Percentiles rank a stretch among this genome's conserved stretches.
These are phyloP conservation scores for Mesorhabditis spiculigera DNA, from an alignment of 2,888 invertebrate genomes.

Conservation along the genomic window DNA sequence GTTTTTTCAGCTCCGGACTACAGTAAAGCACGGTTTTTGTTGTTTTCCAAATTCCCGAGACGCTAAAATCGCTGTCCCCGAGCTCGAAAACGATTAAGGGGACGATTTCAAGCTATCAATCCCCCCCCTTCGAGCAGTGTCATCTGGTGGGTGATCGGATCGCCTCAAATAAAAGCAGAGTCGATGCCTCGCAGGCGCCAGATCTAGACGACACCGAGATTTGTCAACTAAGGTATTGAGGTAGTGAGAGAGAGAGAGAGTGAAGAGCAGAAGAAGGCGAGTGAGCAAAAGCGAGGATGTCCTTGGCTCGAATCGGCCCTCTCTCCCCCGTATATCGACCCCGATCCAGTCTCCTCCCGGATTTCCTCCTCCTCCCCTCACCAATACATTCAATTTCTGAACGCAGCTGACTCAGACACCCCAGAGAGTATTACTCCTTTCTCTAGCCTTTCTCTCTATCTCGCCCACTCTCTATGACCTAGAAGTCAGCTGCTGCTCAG, in stretches of 20 bases:
- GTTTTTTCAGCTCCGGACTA: no score
- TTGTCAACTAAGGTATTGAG: no score
- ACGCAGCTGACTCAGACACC: not conserved
- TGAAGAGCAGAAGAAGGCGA: not conserved
- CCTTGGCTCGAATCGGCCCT: not conserved
- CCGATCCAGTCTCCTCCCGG: conserved; percentile 8
- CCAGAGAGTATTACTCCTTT: not conserved
- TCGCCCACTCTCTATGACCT: not conserved
- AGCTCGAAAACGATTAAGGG: no score
- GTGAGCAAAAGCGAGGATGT: not conserved
- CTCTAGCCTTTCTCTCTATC: conserved; percentile 11
- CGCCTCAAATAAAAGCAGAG: no score
- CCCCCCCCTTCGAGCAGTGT: no score
- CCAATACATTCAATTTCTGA: not conserved
- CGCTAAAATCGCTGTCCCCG: no score
- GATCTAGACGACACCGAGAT: no score
- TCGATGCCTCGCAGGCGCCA: no score
- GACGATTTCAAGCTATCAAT: no score
- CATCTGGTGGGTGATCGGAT: no score
- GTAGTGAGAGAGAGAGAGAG: not conserved
- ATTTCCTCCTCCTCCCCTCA: not conserved
- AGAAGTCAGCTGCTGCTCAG: not conserved
- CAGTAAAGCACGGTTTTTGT: no score
- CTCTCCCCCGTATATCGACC: not conserved
- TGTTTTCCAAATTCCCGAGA: no score